Percentiles rank a stretch among this genome's conserved stretches.
Conservation (phyloP, 2,888 invertebrate species). For the Leucania comma region DNA sequence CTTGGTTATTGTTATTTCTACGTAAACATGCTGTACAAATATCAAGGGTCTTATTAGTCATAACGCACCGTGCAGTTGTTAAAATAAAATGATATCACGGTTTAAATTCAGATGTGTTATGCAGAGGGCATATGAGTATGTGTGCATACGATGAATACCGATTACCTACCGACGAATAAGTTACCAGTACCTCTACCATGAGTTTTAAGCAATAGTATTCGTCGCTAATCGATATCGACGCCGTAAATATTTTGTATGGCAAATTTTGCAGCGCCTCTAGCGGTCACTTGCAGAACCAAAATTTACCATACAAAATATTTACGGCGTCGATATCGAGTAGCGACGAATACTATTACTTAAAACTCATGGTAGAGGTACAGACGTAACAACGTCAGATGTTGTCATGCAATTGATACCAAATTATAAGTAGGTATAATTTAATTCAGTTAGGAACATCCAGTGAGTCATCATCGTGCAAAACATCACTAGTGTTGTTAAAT, state of each 20-base stretch:
- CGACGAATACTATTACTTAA: no score
- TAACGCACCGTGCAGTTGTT: constrained; percentile 8
- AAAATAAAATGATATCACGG: constrained; percentile 14
- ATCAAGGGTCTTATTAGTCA: constrained; percentile 21
- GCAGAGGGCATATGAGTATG: constrained; percentile 5
- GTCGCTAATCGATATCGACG: no score
- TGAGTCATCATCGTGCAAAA: neutral
- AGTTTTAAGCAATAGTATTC: no score
- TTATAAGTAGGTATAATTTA: neutral
- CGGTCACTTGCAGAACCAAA: no score
- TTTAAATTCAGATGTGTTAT: constrained; percentile 1
- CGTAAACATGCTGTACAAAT: constrained; percentile 10
- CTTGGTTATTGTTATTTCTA: neutral
- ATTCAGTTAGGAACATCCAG: neutral
- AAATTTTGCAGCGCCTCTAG: no score
- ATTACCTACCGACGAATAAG: constrained; percentile 3
- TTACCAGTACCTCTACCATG: no score
- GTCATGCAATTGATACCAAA: neutral
- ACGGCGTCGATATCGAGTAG: no score
- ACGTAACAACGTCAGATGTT: constrained; percentile 11
- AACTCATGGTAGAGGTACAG: no score
- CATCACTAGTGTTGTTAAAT: neutral
- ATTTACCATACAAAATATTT: no score
- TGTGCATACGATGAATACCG: neutral
- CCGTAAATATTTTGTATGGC: no score